Evolutionary conservation across 2,888 invertebrate species (phyloP).

Genomic region (Augochlorella aurata): DNA sequence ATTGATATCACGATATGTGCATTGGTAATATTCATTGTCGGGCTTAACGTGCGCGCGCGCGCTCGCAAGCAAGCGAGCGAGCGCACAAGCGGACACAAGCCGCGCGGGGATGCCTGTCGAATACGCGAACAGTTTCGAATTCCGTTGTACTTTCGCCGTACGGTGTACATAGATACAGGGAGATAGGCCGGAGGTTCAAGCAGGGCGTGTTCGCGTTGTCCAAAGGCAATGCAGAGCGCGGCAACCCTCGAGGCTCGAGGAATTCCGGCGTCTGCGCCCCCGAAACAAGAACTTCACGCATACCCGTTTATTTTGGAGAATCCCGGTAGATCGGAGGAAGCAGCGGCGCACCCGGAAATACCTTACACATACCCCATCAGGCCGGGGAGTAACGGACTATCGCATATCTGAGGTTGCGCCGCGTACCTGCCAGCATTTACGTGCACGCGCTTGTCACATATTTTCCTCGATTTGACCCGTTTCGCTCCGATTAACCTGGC

Average conservation of each 20-base stretch:
- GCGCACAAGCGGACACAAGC: not conserved
- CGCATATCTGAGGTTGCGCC: slow-evolving; percentile 61
- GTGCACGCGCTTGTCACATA: slow-evolving; percentile 50
- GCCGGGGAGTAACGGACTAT: slow-evolving; percentile 44
- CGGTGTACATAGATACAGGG: not conserved
- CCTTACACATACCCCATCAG: slow-evolving; percentile 66
- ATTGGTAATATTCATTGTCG: slow-evolving; percentile 53
- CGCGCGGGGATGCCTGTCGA: slow-evolving; percentile 45
- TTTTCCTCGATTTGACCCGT: slow-evolving; percentile 55
- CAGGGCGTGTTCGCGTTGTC: slow-evolving; percentile 59
- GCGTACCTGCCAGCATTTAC: slow-evolving; percentile 53
- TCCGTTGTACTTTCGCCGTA: slow-evolving; percentile 62
- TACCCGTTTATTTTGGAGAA: slow-evolving; percentile 69
- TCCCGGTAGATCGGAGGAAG: slow-evolving; percentile 48
- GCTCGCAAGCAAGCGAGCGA: not conserved
- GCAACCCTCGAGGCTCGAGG: slow-evolving; percentile 50
- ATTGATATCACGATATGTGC: slow-evolving; percentile 56
- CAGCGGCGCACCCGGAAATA: slow-evolving; percentile 57
- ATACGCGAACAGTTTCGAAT: slow-evolving; percentile 61
- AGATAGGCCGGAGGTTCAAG: slow-evolving; percentile 9
- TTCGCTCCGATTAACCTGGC: slow-evolving; percentile 37
- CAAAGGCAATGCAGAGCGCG: slow-evolving; percentile 62
- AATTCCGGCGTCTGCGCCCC: slow-evolving; percentile 62
- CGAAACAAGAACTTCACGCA: slow-evolving; percentile 71
- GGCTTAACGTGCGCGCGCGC: slow-evolving; percentile 7